phyloP scores from a whole-genome alignment of 2,888 invertebrate genomes.

The Linnaemya vulpina region DNA sequence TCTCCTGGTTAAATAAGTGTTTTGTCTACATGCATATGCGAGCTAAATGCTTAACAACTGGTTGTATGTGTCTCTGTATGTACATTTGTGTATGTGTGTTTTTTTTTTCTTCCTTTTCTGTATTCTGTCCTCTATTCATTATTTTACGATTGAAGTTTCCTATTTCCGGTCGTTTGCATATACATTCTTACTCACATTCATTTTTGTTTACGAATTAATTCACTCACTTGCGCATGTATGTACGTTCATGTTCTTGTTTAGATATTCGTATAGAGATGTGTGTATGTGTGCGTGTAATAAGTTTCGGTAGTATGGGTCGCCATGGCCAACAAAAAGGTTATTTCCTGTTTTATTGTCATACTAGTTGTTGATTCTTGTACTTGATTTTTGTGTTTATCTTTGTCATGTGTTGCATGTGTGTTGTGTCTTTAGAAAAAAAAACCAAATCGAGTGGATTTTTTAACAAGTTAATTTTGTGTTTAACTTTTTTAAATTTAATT shows the following conservation, averaged over 20 bases:
- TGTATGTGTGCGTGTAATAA: not conserved
- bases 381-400: constrained; percentile 5
- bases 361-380: not conserved
- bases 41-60: constrained; percentile 45
- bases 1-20: constrained; percentile 51
- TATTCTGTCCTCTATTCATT: constrained; percentile 66
- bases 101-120: not conserved
- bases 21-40: constrained; percentile 50
- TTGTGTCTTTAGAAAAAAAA: constrained; percentile 15
- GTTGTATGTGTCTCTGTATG: not conserved
- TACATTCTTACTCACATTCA: constrained; percentile 28
- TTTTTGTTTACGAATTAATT: constrained; percentile 55
- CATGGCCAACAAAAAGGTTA: constrained; percentile 53
- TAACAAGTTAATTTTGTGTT: constrained; percentile 44
- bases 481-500: not conserved
- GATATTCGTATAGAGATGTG: not conserved
- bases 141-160: constrained; percentile 71
- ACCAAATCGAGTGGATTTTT: constrained; percentile 56
- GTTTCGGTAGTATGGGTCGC: constrained; percentile 2
- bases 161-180: constrained; percentile 70
- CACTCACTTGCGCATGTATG: not conserved
- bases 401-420: constrained; percentile 19
- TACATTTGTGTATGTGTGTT: constrained; percentile 4
- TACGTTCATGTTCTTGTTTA: constrained; percentile 6
- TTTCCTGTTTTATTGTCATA: constrained; percentile 62